phyloP scores from a whole-genome alignment of 2,113 vertebrate species.

The Gymnocephalus cernua region DNA sequence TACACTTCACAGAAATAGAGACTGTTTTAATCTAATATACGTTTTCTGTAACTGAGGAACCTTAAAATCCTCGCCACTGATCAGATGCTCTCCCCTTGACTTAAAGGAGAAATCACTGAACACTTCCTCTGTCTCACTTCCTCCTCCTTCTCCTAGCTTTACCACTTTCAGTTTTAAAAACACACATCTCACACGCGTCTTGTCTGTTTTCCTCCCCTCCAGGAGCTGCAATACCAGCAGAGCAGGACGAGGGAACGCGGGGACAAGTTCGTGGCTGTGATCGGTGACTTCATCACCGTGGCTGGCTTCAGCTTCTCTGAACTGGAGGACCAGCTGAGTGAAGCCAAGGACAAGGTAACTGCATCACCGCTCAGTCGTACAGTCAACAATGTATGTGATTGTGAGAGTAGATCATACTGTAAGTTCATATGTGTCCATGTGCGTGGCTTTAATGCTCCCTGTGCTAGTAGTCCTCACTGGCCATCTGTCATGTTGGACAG shows the following conservation, averaged over 20 bases:
- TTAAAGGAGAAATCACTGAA: not conserved
- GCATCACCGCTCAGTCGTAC: not conserved
- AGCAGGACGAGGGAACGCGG: conserved; percentile 84
- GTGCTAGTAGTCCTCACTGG: not conserved
- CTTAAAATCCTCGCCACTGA: not conserved
- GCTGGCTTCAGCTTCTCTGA: conserved; percentile 99
- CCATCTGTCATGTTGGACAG: conserved; percentile 37
- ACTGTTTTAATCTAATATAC: not conserved
- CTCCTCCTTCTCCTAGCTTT: not conserved
- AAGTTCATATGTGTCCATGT: conserved; percentile 14
- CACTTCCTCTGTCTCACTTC: too few species aligned
- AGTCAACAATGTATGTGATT: not conserved
- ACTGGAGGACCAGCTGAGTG: conserved; percentile 93
- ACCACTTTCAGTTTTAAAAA: too few species aligned
- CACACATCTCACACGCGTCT: too few species aligned
- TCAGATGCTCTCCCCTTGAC: not conserved
- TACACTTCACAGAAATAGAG: not conserved
- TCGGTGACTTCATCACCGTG: conserved; percentile 97
- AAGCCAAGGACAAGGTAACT: conserved; percentile 93
- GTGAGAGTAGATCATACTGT: not conserved
- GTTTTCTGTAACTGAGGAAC: not conserved
- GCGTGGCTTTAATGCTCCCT: conserved; percentile 37
- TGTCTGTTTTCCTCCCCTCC: conserved; percentile 67
- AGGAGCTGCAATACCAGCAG: conserved; percentile 97
- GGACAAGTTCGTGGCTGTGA: conserved; percentile 95